Percentiles rank a stretch among this genome's conserved stretches.
Evolutionary conservation across 1,140 invertebrate genomes (phyloP).

Genomic region (Euborellia annulipes): DNA sequence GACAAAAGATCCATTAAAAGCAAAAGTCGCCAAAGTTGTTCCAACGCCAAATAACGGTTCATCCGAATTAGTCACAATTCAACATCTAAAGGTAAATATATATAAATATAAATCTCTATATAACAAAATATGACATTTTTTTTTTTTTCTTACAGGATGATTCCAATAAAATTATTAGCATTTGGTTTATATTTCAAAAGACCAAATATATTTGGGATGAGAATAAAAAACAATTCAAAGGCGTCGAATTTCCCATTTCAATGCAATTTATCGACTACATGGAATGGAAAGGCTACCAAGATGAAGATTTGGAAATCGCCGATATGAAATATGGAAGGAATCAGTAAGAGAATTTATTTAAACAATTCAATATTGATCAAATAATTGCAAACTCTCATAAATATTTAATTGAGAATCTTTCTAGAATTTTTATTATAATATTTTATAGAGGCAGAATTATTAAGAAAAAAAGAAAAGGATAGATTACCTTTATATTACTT

Average conservation of each 20-base stretch:
- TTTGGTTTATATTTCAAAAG: conserved; percentile 92
- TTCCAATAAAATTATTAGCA: conserved; percentile 23
- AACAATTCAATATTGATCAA: no score
- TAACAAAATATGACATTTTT: background rate
- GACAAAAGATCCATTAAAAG: conserved; percentile 56
- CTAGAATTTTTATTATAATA: no score
- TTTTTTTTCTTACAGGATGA: conserved; percentile 21
- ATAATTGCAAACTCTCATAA: no score
- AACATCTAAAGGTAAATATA: conserved; percentile 37
- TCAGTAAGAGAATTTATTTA: conserved; percentile 43
- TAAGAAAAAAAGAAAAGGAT: no score
- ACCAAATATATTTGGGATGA: conserved; percentile 84
- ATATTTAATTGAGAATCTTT: no score
- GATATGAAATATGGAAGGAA: conserved; percentile 79
- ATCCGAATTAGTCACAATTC: conserved; percentile 78
- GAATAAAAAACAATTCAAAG: conserved; percentile 59
- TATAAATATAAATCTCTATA: conserved; percentile 1
- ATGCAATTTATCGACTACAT: conserved; percentile 55
- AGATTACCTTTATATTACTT: no score
- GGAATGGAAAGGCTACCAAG: conserved; percentile 73
- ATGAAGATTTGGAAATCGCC: conserved; percentile 61
- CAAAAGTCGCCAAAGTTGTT: conserved; percentile 80
- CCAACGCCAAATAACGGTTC: conserved; percentile 96
- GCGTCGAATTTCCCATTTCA: conserved; percentile 68
- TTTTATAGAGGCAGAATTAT: no score